phyloP scores from a whole-genome alignment of 1,140 invertebrate species.

The Lepidotrigona ventralis region DNA sequence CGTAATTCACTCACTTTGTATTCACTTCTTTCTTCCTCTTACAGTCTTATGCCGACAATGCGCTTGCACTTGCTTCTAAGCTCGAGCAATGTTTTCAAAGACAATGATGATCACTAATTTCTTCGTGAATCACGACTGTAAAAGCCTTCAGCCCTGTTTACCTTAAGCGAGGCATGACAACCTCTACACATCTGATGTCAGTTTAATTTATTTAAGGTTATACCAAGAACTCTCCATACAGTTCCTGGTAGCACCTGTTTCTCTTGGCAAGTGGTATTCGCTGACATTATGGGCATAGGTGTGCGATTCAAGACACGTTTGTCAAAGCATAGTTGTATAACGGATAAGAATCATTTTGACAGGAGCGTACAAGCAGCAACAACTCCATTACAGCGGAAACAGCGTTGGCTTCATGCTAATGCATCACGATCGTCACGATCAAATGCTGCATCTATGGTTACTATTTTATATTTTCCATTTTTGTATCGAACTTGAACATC shows the following conservation, averaged over 20 bases:
- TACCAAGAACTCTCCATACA: slow-evolving; percentile 27
- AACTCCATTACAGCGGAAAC: slow-evolving; percentile 21
- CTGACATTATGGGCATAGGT: slow-evolving; percentile 26
- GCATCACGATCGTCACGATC: background rate
- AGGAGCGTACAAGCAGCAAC: slow-evolving; percentile 15
- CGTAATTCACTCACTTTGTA: background rate
- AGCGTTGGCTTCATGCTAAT: background rate
- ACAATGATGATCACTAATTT: slow-evolving; percentile 11
- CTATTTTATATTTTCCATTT: background rate
- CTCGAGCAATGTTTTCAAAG: slow-evolving; percentile 18
- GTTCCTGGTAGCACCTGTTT: slow-evolving; percentile 47
- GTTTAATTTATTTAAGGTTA: slow-evolving; percentile 14
- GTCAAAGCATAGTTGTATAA: slow-evolving; percentile 17
- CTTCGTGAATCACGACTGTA: slow-evolving; percentile 23
- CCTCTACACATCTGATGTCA: slow-evolving; percentile 26
- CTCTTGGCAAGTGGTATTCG: slow-evolving; percentile 43
- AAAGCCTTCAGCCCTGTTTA: background rate
- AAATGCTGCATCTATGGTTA: background rate
- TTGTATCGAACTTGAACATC: background rate
- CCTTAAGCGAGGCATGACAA: slow-evolving; percentile 36
- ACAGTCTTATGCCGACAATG: slow-evolving; percentile 16
- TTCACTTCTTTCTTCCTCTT: background rate
- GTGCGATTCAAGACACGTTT: slow-evolving; percentile 9
- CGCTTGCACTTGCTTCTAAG: slow-evolving; percentile 33
- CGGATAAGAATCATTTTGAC: slow-evolving; percentile 32